Conservation (phyloP, 2,888 invertebrate species). For the Acronicta aceris region DNA sequence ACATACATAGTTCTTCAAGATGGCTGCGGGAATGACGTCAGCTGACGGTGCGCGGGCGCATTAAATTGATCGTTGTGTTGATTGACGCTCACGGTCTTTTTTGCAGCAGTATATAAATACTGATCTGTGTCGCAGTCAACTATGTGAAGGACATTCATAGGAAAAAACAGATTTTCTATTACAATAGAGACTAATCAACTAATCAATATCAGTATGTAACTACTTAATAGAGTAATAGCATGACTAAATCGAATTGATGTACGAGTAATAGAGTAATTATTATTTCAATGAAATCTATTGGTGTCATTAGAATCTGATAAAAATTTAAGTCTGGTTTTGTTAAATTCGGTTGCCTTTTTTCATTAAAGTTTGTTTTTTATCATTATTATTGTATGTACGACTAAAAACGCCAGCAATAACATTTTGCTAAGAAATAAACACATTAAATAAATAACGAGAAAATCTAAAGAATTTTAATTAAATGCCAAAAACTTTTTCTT, state of each 20-base stretch:
- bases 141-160: slow-evolving; percentile 44
- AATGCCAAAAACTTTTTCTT: not conserved
- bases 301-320: slow-evolving; percentile 1
- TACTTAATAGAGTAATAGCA: slow-evolving; percentile 22
- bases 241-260: slow-evolving; percentile 21
- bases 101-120: slow-evolving; percentile 58
- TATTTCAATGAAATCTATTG: slow-evolving; percentile 12
- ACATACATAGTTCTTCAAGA: slow-evolving; percentile 60
- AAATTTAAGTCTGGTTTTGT: too few species aligned
- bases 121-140: slow-evolving; percentile 46
- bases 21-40: slow-evolving; percentile 72
- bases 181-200: slow-evolving; percentile 37
- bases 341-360: too few species aligned
- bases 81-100: slow-evolving; percentile 77
- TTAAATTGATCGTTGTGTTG: slow-evolving; percentile 74
- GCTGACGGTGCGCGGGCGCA: slow-evolving; percentile 62
- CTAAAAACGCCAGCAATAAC: too few species aligned
- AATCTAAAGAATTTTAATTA: slow-evolving; percentile 2
- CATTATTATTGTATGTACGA: too few species aligned
- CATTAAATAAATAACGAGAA: too few species aligned
- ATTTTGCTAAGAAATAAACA: too few species aligned
- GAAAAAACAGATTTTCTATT: slow-evolving; percentile 34
- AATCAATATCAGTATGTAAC: not conserved
- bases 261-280: slow-evolving; percentile 7
- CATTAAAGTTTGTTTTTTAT: too few species aligned